These are phyloP conservation scores for Gerosis bhagava DNA, from an alignment of 2,888 invertebrate genomes.

Conservation along the genomic window DNA sequence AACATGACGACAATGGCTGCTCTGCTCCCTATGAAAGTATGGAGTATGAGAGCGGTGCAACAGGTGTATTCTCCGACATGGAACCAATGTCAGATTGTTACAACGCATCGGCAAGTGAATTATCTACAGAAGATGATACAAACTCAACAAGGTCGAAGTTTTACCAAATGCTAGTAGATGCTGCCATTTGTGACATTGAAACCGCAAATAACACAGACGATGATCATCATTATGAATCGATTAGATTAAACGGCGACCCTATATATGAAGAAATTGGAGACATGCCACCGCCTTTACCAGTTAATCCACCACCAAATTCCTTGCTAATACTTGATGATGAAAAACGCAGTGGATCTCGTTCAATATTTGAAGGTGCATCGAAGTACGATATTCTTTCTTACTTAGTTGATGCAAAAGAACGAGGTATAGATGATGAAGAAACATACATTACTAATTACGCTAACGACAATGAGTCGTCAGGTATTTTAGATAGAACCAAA, in stretches of 20 bases:
- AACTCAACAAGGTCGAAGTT: constrained; percentile 86
- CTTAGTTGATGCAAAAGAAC: constrained; percentile 92
- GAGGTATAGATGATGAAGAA: constrained; percentile 87
- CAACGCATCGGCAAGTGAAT: constrained; percentile 86
- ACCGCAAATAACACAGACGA: constrained; percentile 83
- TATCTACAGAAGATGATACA: constrained; percentile 85
- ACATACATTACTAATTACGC: constrained; percentile 85
- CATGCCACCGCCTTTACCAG: constrained; percentile 90
- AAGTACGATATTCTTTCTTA: constrained; percentile 96
- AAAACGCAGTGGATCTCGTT: constrained; percentile 85
- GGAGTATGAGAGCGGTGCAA: constrained; percentile 85
- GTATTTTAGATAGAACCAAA: constrained; percentile 76
- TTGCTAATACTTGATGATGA: constrained; percentile 86
- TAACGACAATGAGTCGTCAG: constrained; percentile 74
- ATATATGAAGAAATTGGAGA: constrained; percentile 91
- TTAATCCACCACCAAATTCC: constrained; percentile 89
- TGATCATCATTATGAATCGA: constrained; percentile 89
- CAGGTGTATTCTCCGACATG: constrained; percentile 76
- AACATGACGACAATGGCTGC: constrained; percentile 80
- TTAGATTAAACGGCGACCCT: constrained; percentile 85
- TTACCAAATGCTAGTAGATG: constrained; percentile 88
- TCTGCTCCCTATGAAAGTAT: constrained; percentile 90
- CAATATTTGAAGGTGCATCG: constrained; percentile 91
- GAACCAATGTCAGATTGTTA: constrained; percentile 87
- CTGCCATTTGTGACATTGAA: constrained; percentile 86